These are phyloP conservation scores for Philypnodon macrostomus DNA, from an alignment of 2,797 vertebrate genomes.

Conservation along the genomic window DNA sequence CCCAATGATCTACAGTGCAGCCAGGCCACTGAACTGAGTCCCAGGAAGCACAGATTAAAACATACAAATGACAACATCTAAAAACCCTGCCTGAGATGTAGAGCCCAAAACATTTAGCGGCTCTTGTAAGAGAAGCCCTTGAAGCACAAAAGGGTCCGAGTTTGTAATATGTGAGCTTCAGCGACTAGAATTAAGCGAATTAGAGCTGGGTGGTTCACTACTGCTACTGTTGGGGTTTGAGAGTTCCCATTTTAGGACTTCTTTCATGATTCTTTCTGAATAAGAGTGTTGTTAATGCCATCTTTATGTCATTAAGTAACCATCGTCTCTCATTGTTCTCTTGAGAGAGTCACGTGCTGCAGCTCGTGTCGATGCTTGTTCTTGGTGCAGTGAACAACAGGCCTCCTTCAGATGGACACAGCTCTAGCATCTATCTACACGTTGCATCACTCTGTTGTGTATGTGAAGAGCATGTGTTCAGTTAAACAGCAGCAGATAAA, in stretches of 20 bases:
- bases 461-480: conserved; percentile 37
- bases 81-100: too few species aligned
- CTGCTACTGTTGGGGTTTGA: neutral
- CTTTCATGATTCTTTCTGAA: too few species aligned
- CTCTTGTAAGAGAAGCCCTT: too few species aligned
- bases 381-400: conserved; percentile 7
- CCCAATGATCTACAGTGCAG: too few species aligned
- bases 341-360: neutral
- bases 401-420: neutral
- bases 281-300: neutral
- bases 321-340: neutral
- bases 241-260: too few species aligned
- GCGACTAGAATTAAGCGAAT: neutral
- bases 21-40: too few species aligned
- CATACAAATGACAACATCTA: too few species aligned
- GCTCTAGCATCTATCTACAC: conserved; percentile 3
- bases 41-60: too few species aligned
- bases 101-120: too few species aligned
- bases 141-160: neutral
- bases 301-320: too few species aligned
- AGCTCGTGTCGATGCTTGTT: neutral
- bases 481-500: conserved; percentile 33
- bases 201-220: neutral
- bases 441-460: conserved; percentile 46
- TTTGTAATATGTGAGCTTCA: neutral